Percentiles rank a stretch among this genome's conserved stretches.
These are phyloP conservation scores for Piscicola geometra DNA, from an alignment of 2,888 invertebrate species.

Conservation along the genomic window DNA sequence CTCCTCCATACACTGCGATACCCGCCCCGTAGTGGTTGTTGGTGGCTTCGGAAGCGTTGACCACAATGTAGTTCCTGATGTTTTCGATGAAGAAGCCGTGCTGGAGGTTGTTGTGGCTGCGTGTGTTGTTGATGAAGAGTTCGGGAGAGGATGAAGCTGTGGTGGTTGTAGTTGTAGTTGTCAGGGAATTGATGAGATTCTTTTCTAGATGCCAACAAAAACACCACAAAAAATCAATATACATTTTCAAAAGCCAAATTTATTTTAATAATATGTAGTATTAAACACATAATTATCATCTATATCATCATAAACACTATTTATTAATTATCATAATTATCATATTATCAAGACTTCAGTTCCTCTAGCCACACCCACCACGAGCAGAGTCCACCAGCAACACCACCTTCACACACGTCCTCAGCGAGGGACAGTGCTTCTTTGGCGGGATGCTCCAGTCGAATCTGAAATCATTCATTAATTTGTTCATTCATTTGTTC, in stretches of 20 bases:
- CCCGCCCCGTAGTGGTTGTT: slow-evolving; percentile 82
- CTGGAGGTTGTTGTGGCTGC: slow-evolving; percentile 82
- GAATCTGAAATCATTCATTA: not conserved
- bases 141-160: slow-evolving; percentile 45
- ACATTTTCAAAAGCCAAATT: not conserved
- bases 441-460: slow-evolving; percentile 40
- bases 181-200: too few species aligned
- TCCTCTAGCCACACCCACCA: slow-evolving; percentile 53
- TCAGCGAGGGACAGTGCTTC: slow-evolving; percentile 64
- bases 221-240: not conserved
- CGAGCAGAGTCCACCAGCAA: slow-evolving; percentile 73
- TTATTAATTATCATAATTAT: too few species aligned
- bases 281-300: too few species aligned
- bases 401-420: slow-evolving; percentile 71
- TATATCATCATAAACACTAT: too few species aligned
- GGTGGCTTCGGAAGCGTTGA: slow-evolving; percentile 75
- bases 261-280: too few species aligned
- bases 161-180: not conserved
- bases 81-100: slow-evolving; percentile 91
- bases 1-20: slow-evolving; percentile 80
- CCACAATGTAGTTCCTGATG: slow-evolving; percentile 78
- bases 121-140: slow-evolving; percentile 70
- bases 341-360: too few species aligned
- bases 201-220: too few species aligned
- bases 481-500: too few species aligned